These are phyloP conservation scores for Heterodera carotae DNA, from an alignment of 1,140 invertebrate genomes.

Conservation along the genomic window DNA sequence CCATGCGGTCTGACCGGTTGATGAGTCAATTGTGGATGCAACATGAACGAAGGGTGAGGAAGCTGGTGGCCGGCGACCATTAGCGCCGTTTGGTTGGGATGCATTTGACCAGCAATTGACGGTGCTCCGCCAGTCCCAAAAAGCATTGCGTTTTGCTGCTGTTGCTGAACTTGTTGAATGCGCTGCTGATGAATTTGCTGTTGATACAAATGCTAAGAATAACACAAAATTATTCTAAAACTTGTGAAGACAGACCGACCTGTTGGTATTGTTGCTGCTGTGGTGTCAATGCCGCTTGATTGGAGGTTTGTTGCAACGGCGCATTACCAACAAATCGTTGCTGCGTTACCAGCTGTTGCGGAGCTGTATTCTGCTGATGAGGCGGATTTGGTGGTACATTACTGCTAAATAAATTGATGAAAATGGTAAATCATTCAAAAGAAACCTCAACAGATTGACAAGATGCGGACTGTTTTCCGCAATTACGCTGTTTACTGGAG, in stretches of 20 bases:
- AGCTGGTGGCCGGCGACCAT: constrained; percentile 1
- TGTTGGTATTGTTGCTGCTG: neutral
- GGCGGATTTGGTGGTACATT: neutral
- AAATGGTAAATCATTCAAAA: constrained; percentile 2
- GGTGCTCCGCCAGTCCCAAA: constrained; percentile 11
- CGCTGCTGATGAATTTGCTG: constrained; percentile 28
- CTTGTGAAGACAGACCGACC: neutral
- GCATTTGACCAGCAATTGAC: constrained; percentile 20
- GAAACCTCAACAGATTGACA: constrained; percentile 37
- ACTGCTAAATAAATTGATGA: neutral
- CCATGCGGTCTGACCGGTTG: constrained; percentile 22
- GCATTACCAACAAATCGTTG: constrained; percentile 3
- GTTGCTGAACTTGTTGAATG: constrained; percentile 24
- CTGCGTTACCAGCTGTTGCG: neutral
- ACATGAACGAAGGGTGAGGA: neutral
- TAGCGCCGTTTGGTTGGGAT: neutral
- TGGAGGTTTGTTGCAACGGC: neutral
- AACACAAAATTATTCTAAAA: neutral
- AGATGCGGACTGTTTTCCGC: constrained; percentile 36
- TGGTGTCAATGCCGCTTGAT: neutral
- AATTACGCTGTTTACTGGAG: neutral
- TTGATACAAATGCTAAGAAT: constrained; percentile 31
- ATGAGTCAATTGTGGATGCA: constrained; percentile 8
- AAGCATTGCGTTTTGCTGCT: constrained; percentile 26
- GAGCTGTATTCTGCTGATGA: neutral